A percentile compares a stretch with the other conserved stretches of the same genome.
Conservation (phyloP, 2,113 vertebrate genomes). For the Onychorhynchus coronatus region DNA sequence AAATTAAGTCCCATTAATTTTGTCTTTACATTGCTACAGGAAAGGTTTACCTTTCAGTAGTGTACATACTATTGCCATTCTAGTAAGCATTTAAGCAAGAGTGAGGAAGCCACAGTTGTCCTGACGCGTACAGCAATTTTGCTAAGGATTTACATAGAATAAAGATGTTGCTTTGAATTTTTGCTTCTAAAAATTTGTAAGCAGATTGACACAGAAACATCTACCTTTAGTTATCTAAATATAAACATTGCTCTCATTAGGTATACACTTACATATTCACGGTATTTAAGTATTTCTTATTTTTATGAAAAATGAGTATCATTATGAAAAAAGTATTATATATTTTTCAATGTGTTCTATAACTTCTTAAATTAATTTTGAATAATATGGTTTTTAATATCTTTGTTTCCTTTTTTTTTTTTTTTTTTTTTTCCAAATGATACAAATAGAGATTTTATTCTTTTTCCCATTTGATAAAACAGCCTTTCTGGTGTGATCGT, state of each 20-base stretch:
- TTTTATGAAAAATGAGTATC: not conserved
- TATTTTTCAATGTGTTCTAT: not conserved
- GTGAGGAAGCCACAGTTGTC: not conserved
- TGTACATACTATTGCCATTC: not conserved
- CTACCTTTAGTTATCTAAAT: not conserved
- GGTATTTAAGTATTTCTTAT: not conserved
- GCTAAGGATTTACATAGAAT: not conserved
- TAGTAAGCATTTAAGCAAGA: not conserved
- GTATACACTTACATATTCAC: not conserved
- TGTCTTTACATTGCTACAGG: not conserved
- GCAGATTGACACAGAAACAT: not conserved
- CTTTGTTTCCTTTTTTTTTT: not conserved
- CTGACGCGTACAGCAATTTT: not conserved
- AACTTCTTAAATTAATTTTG: not conserved
- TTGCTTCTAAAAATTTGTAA: not conserved
- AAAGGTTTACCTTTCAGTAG: not conserved
- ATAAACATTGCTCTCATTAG: not conserved
- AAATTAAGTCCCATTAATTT: not conserved
- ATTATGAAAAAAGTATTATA: not conserved
- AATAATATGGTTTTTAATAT: not conserved
- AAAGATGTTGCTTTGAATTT: not conserved
- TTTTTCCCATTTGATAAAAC: not conserved
- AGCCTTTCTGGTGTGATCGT: not conserved
- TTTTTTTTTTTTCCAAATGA: not conserved
- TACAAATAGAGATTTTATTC: not conserved